Evolutionary conservation across 2,888 invertebrate species (phyloP).

Genomic region (Cephus runcator): DNA sequence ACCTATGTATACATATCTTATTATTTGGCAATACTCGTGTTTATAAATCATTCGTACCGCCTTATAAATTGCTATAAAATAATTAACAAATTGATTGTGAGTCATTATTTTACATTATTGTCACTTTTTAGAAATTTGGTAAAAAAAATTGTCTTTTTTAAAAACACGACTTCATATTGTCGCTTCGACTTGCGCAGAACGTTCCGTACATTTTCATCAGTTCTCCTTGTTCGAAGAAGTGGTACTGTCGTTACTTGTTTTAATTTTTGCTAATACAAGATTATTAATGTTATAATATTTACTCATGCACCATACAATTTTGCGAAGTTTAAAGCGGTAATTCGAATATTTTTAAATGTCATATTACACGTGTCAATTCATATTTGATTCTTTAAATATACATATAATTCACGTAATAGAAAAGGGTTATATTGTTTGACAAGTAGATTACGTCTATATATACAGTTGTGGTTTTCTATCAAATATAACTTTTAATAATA

Average conservation of each 20-base stretch:
- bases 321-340: constrained; percentile 36
- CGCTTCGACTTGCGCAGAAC: neutral
- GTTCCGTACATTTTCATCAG: neutral
- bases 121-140: neutral
- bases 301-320: constrained; percentile 38
- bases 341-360: constrained; percentile 13
- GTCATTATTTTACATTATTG: neutral
- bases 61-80: neutral
- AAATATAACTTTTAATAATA: neutral
- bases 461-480: neutral
- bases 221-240: neutral
- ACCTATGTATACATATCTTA: neutral
- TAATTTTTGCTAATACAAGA: neutral
- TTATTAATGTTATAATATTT: constrained; percentile 7
- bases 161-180: neutral
- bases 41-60: too few species aligned
- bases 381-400: neutral
- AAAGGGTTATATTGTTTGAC: neutral
- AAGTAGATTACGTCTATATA: neutral
- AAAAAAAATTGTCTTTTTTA: neutral
- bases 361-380: neutral
- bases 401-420: neutral
- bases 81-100: neutral
- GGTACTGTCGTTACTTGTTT: neutral
- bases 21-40: neutral